Evolutionary conservation across 2,113 vertebrate species (phyloP).

Genomic region (Heterochromis multidens): DNA sequence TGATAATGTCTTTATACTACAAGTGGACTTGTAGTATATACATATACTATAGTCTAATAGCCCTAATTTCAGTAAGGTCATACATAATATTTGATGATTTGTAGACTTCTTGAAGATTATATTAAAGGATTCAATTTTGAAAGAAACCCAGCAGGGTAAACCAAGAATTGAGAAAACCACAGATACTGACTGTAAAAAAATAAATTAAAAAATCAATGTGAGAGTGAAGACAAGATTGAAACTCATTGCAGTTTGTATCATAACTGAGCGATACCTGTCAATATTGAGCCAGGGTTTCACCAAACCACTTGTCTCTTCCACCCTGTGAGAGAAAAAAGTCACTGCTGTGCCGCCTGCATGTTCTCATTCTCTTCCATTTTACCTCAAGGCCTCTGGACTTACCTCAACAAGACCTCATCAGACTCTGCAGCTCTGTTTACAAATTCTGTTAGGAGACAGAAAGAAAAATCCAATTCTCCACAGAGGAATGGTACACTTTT

Average conservation of each 20-base stretch:
- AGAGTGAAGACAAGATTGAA: slow-evolving; percentile 1
- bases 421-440: slow-evolving; percentile 59
- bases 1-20: neutral
- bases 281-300: slow-evolving; percentile 13
- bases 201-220: neutral
- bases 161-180: neutral
- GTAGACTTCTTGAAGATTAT: neutral
- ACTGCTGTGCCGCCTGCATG: slow-evolving; percentile 19
- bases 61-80: neutral
- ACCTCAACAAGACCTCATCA: slow-evolving; percentile 59
- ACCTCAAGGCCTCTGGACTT: slow-evolving; percentile 45
- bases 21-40: neutral
- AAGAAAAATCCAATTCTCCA: slow-evolving; percentile 56
- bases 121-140: neutral
- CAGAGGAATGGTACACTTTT: slow-evolving; percentile 26
- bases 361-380: slow-evolving; percentile 57
- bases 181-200: neutral
- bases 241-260: slow-evolving; percentile 6
- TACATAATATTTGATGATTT: neutral
- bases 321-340: neutral
- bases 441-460: slow-evolving; percentile 52
- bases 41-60: neutral
- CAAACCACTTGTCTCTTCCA: slow-evolving; percentile 18
- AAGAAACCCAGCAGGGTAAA: neutral
- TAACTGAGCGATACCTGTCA: slow-evolving; percentile 12